These are phyloP conservation scores for Arrhamphus sclerolepis DNA, from an alignment of 2,797 vertebrate species.

Conservation along the genomic window DNA sequence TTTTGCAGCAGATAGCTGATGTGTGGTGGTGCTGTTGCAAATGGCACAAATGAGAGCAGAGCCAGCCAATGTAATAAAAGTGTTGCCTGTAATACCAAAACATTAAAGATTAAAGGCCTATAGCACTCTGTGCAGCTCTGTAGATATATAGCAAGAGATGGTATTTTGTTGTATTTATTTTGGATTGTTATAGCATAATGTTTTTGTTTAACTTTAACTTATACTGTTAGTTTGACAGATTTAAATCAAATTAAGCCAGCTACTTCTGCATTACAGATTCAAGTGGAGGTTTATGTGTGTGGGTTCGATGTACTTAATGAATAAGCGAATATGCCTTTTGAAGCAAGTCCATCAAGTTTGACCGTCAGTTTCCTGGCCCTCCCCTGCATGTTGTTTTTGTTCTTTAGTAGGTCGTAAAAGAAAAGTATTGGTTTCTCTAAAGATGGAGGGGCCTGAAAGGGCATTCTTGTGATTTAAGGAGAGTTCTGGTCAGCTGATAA, in stretches of 20 bases:
- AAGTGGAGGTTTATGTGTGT: constrained; percentile 16
- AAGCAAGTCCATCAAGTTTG: constrained; percentile 41
- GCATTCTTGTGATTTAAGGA: constrained; percentile 36
- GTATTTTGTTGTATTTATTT: neutral
- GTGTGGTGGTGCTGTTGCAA: neutral
- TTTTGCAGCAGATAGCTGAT: neutral
- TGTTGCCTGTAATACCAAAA: too few species aligned
- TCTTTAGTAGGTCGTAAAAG: constrained; percentile 74
- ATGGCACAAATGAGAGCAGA: neutral
- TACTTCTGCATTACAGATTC: constrained; percentile 2
- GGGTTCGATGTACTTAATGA: constrained; percentile 53
- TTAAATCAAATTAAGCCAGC: neutral
- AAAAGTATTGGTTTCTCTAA: constrained; percentile 49
- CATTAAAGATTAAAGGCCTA: too few species aligned
- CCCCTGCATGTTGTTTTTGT: constrained; percentile 62
- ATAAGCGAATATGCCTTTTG: constrained; percentile 50
- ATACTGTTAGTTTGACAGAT: neutral
- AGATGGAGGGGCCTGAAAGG: constrained; percentile 64
- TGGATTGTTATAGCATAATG: constrained; percentile 6
- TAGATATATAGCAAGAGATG: too few species aligned
- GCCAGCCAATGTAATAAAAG: neutral
- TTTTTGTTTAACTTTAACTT: neutral
- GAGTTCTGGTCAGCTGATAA: constrained; percentile 69
- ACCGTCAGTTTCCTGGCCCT: constrained; percentile 54
- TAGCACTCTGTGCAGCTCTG: too few species aligned